Conservation (phyloP, 2,113 vertebrate genomes). For the Raja brachyura region DNA sequence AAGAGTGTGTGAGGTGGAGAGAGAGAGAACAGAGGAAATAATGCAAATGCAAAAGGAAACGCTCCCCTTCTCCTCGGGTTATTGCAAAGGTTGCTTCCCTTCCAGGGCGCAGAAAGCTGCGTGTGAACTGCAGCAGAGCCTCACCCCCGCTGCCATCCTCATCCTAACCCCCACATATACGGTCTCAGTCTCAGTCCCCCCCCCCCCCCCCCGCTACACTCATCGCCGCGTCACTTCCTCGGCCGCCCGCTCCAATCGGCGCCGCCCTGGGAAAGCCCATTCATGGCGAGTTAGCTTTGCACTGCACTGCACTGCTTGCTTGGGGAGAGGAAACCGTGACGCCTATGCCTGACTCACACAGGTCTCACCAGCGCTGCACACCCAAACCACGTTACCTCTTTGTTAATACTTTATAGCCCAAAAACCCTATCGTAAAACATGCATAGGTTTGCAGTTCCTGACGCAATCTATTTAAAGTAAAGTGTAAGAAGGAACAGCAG, state of each 20-base stretch:
- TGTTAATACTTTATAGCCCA: neutral
- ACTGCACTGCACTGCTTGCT: too few species aligned
- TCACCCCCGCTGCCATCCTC: neutral
- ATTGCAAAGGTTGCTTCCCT: neutral
- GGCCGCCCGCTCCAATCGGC: neutral
- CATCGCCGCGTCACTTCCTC: conserved; percentile 21
- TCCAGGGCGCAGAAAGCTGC: neutral
- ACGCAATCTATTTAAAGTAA: too few species aligned
- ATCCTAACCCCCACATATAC: neutral
- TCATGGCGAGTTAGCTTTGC: neutral
- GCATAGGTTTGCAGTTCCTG: too few species aligned
- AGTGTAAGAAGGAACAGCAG: too few species aligned
- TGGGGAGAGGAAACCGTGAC: neutral
- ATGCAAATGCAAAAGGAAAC: too few species aligned
- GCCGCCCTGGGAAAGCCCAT: neutral
- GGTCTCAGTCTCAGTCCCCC: neutral
- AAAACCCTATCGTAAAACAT: too few species aligned
- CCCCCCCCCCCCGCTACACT: neutral
- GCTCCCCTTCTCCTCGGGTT: neutral
- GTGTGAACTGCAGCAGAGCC: neutral
- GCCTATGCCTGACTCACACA: neutral
- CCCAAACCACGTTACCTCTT: neutral
- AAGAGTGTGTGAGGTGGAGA: too few species aligned
- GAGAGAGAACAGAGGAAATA: neutral
- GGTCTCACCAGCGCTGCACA: neutral